phyloP scores from a whole-genome alignment of 2,888 invertebrate species.

The Drosophila emarginata region DNA sequence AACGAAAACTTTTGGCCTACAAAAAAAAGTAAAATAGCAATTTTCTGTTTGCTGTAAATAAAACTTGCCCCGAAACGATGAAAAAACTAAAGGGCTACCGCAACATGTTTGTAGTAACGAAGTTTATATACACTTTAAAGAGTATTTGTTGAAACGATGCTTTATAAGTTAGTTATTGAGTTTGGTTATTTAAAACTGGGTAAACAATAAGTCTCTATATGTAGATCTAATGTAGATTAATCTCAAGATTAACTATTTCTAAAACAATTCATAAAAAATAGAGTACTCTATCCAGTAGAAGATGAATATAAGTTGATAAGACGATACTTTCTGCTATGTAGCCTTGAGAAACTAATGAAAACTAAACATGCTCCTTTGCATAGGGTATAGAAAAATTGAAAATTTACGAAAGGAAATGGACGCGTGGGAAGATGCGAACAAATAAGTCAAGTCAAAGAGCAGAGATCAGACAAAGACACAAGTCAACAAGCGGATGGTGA shows the following conservation, averaged over 20 bases:
- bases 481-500: conserved; percentile 47
- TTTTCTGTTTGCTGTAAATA: conserved; percentile 55
- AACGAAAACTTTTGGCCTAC: conserved; percentile 18
- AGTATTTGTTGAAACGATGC: too few relatives aligned
- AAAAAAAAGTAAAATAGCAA: conserved; percentile 43
- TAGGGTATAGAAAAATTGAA: conserved; percentile 43
- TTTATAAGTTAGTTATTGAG: too few relatives aligned
- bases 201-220: too few relatives aligned
- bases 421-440: conserved; percentile 50
- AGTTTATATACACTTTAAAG: neutral
- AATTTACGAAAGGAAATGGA: conserved; percentile 57
- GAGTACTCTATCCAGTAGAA: too few relatives aligned
- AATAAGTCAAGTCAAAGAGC: conserved; percentile 34
- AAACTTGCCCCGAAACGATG: conserved; percentile 25
- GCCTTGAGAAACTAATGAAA: neutral
- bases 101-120: neutral
- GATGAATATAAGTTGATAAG: too few relatives aligned
- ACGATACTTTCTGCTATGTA: too few relatives aligned
- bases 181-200: too few relatives aligned
- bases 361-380: neutral
- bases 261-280: too few relatives aligned
- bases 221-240: too few relatives aligned
- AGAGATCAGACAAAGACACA: conserved; percentile 32
- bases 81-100: conserved; percentile 15
- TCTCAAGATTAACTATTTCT: too few relatives aligned